Conservation (phyloP, 35 echinoderm and acorn worm species). For the Amphiura filiformis region DNA sequence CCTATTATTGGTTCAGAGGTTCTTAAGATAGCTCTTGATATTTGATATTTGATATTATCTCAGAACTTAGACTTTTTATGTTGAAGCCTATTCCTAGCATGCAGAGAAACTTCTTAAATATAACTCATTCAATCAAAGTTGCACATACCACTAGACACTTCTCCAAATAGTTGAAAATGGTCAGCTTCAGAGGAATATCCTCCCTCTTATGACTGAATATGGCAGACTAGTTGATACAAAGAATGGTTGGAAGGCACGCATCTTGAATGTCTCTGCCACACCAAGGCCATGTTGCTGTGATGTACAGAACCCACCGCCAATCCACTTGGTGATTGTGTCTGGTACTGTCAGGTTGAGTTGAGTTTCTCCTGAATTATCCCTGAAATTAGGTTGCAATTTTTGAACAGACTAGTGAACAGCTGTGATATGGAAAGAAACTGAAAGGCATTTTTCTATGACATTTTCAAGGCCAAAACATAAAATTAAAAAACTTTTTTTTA, state of each 20-base stretch:
- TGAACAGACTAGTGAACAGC: not conserved
- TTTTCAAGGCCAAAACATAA: not conserved
- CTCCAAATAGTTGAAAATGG: constrained; percentile 75
- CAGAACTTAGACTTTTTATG: no score
- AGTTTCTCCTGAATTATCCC: not conserved
- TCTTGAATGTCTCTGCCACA: constrained; percentile 19
- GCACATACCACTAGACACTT: constrained; percentile 66
- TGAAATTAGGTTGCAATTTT: not conserved
- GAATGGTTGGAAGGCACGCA: constrained; percentile 76
- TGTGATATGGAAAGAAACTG: not conserved
- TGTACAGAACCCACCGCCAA: constrained; percentile 60
- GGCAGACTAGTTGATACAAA: constrained; percentile 67
- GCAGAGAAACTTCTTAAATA: no score
- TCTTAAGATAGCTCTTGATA: no score
- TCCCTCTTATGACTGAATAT: constrained; percentile 79
- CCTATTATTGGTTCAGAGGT: no score
- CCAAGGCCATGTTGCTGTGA: constrained; percentile 47
- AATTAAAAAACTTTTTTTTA: no score
- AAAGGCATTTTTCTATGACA: not conserved
- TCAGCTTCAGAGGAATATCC: constrained; percentile 61
- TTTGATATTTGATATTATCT: no score
- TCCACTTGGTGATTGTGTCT: constrained; percentile 77
- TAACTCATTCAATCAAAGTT: no score
- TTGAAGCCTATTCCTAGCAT: no score
- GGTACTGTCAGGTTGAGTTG: constrained; percentile 38